Percentiles rank a stretch among this genome's conserved stretches.
These are phyloP conservation scores for Dipodomys merriami DNA, from an alignment of 2,113 vertebrate species.

Conservation along the genomic window DNA sequence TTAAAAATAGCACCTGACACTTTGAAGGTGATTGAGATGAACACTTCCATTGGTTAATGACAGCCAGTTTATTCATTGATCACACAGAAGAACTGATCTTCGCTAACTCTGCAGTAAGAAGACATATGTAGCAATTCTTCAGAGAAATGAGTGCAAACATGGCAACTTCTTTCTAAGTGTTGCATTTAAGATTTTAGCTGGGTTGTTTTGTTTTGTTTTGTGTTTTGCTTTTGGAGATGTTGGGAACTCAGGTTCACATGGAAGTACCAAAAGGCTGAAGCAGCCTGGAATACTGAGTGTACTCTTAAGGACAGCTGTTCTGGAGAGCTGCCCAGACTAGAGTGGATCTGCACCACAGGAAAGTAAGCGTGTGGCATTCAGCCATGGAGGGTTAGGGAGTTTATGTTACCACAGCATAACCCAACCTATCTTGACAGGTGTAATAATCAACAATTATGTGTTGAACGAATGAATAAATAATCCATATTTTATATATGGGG, in stretches of 20 bases:
- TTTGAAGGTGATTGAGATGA: not conserved
- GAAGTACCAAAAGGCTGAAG: not conserved
- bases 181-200: not conserved
- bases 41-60: not conserved
- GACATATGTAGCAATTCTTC: not conserved
- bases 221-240: not conserved
- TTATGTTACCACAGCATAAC: not conserved
- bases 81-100: not conserved
- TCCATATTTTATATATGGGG: not conserved
- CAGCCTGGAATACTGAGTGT: conserved; percentile 6
- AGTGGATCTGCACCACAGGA: not conserved
- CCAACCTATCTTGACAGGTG: not conserved
- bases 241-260: not conserved
- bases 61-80: not conserved
- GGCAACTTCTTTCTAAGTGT: not conserved
- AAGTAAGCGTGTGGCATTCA: not conserved
- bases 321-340: not conserved
- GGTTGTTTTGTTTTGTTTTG: no score
- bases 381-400: not conserved
- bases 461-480: not conserved
- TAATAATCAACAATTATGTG: conserved; percentile 49
- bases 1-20: not conserved
- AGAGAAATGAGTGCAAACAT: not conserved
- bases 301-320: conserved; percentile 44
- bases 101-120: not conserved